A percentile compares a stretch with the other conserved stretches of the same genome.
These are phyloP conservation scores for Gasterosteus aculeatus DNA, from an alignment of 2,113 vertebrate species.

Conservation along the genomic window DNA sequence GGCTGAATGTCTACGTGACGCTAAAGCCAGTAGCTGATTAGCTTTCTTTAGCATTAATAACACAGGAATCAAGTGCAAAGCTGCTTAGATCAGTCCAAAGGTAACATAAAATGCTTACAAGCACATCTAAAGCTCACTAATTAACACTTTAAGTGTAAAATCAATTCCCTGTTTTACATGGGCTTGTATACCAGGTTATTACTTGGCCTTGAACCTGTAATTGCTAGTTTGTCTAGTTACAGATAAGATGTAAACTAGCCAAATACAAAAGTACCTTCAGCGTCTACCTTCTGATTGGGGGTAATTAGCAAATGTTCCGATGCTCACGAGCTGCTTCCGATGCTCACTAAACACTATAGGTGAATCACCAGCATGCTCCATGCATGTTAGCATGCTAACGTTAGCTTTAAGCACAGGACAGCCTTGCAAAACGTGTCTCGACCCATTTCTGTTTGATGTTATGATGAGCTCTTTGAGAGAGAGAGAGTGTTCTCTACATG, in stretches of 20 bases:
- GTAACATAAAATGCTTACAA: neutral
- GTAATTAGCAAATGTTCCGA: neutral
- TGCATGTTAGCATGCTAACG: neutral
- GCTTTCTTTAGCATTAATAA: neutral
- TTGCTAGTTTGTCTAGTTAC: constrained; percentile 3
- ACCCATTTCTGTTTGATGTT: neutral
- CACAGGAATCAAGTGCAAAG: neutral
- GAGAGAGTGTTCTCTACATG: neutral
- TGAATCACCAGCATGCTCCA: neutral
- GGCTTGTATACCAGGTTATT: neutral
- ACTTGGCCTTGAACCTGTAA: neutral
- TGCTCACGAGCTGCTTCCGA: neutral
- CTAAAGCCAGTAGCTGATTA: neutral
- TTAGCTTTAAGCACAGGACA: neutral
- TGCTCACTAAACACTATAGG: neutral
- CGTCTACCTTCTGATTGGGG: neutral
- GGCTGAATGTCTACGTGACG: neutral
- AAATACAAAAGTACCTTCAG: neutral
- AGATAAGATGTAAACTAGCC: neutral
- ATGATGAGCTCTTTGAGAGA: constrained; percentile 12
- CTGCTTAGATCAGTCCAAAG: neutral
- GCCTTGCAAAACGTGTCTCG: neutral
- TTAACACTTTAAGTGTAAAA: neutral
- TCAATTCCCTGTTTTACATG: neutral
- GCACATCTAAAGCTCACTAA: neutral